These are phyloP conservation scores for Istiophorus platypterus DNA, from an alignment of 2,113 vertebrate species.

Conservation along the genomic window DNA sequence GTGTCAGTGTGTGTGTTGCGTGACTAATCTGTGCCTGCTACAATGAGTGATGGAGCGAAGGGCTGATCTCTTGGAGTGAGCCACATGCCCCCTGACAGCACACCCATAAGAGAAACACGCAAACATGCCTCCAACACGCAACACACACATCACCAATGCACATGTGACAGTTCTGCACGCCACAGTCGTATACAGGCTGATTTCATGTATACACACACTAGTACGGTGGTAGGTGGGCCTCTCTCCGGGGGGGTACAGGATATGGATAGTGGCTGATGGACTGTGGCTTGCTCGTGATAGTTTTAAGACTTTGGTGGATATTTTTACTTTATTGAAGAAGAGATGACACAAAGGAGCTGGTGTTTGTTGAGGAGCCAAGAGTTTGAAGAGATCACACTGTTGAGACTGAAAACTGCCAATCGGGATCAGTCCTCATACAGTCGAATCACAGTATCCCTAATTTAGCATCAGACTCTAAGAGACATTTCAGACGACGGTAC, in stretches of 20 bases:
- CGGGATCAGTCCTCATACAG: neutral
- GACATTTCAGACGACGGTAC: neutral
- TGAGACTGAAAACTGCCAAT: no score
- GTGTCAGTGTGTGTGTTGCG: conserved; percentile 60
- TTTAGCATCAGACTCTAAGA: neutral
- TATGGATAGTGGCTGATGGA: neutral
- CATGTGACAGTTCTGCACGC: conserved; percentile 65
- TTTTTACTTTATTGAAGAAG: neutral
- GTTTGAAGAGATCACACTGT: neutral
- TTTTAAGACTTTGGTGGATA: neutral
- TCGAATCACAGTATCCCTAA: neutral
- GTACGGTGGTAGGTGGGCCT: neutral
- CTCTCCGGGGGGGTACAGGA: neutral
- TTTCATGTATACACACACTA: conserved; percentile 36
- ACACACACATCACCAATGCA: conserved; percentile 51
- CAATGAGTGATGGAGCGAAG: conserved; percentile 67
- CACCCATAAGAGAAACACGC: conserved; percentile 69
- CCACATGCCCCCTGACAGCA: conserved; percentile 74
- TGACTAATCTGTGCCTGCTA: conserved; percentile 75
- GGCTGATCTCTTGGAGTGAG: conserved; percentile 73
- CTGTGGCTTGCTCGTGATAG: neutral
- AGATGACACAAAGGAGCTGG: conserved; percentile 8
- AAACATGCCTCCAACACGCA: conserved; percentile 74
- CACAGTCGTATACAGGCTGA: conserved; percentile 48
- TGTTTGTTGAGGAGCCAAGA: neutral